A percentile compares a stretch with the other conserved stretches of the same genome.
Evolutionary conservation across 2,888 invertebrate genomes (phyloP).

Genomic region (Clunio marinus): DNA sequence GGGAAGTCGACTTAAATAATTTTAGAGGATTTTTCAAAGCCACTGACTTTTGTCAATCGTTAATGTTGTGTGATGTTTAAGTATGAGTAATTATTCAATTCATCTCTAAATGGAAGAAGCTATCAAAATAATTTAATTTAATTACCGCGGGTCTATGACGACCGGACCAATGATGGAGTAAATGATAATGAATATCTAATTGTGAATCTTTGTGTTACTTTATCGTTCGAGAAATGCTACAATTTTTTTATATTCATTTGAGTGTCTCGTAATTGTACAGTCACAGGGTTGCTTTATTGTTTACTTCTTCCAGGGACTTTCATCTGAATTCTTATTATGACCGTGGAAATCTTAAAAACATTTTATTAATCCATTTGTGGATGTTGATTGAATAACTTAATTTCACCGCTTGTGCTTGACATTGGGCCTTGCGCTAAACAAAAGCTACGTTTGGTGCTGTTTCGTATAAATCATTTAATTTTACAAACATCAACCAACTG

Average conservation of each 20-base stretch:
- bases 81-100: slow-evolving; percentile 33
- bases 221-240: neutral
- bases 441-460: no score
- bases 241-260: neutral
- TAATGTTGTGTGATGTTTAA: no score
- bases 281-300: neutral
- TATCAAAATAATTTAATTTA: slow-evolving; percentile 34
- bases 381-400: slow-evolving; percentile 11
- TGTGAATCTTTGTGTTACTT: neutral
- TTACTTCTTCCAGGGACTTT: neutral
- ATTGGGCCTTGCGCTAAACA: slow-evolving; percentile 5
- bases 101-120: neutral
- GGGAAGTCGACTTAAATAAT: neutral
- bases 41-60: neutral
- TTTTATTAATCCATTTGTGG: slow-evolving; percentile 18
- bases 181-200: no score
- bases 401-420: slow-evolving; percentile 14
- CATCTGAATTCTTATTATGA: neutral
- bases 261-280: neutral
- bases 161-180: slow-evolving; percentile 7
- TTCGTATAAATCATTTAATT: slow-evolving; percentile 2
- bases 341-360: neutral
- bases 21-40: neutral
- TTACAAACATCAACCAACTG: neutral
- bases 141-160: neutral